A percentile compares a stretch with the other conserved stretches of the same genome.
Conservation (phyloP, 2,113 vertebrate genomes). For the Vicugna pacos region DNA sequence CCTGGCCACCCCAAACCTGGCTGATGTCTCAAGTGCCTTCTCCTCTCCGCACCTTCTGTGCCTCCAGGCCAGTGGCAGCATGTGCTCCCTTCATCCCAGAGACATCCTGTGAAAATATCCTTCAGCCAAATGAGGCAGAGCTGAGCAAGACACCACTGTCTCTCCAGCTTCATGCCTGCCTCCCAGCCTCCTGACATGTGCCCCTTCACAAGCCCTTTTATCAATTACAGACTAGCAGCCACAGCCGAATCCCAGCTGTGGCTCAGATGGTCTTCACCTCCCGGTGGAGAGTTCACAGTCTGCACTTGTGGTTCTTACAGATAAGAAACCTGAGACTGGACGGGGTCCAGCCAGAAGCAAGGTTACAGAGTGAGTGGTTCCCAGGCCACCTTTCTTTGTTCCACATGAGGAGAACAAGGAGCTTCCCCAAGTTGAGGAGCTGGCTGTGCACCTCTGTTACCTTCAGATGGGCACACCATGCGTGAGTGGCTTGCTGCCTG, state of each 20-base stretch:
- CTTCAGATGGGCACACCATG: neutral
- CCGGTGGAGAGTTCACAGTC: rapidly evolving
- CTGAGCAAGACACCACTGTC: neutral
- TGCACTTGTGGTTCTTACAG: rapidly evolving
- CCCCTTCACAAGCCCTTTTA: neutral
- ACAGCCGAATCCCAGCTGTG: neutral
- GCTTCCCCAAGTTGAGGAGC: too few relatives aligned
- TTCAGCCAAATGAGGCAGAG: neutral
- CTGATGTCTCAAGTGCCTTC: neutral
- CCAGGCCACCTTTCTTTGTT: neutral
- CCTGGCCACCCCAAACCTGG: too few relatives aligned
- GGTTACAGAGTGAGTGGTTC: neutral
- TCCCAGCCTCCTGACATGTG: neutral
- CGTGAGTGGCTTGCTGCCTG: neutral
- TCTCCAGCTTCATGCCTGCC: neutral
- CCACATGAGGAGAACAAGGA: neutral
- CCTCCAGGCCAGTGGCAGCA: neutral
- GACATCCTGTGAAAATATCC: neutral
- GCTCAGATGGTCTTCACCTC: rapidly evolving
- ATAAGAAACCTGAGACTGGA: neutral
- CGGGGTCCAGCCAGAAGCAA: neutral
- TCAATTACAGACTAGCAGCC: neutral
- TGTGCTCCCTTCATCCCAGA: neutral
- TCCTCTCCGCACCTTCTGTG: neutral
- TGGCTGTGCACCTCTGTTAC: rapidly evolving